A percentile compares a stretch with the other conserved stretches of the same genome.
Conservation (phyloP, 1,140 invertebrate genomes). For the Drosophila setifemur region DNA sequence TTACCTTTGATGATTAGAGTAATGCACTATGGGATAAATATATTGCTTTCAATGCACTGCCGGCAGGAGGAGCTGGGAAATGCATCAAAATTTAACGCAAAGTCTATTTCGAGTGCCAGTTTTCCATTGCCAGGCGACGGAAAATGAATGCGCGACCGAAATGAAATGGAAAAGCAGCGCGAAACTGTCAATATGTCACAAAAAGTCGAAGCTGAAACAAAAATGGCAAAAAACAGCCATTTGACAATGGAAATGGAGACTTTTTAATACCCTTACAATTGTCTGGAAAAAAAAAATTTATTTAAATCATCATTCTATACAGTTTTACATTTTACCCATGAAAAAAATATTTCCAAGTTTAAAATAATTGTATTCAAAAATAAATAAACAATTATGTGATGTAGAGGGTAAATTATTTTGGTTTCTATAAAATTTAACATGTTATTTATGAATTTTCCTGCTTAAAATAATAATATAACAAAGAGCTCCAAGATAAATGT, state of each 20-base stretch:
- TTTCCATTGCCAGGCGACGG: constrained; percentile 2
- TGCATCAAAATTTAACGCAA: constrained; percentile 54
- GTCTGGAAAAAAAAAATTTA: no score
- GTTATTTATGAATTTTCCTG: no score
- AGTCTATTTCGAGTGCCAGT: constrained; percentile 54
- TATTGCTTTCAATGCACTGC: constrained; percentile 25
- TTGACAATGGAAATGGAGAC: background rate
- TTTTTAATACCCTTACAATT: no score
- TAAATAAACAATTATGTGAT: no score
- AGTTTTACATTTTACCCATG: no score
- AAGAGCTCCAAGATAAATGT: no score
- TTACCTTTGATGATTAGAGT: constrained; percentile 67
- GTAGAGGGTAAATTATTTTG: no score
- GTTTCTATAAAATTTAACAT: no score
- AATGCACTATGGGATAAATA: constrained; percentile 60
- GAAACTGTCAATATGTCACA: constrained; percentile 64
- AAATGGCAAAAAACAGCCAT: background rate
- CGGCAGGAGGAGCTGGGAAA: background rate
- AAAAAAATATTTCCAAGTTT: no score
- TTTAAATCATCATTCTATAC: no score
- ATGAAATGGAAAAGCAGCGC: constrained; percentile 40
- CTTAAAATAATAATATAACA: no score
- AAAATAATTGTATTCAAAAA: no score
- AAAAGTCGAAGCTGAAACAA: background rate
- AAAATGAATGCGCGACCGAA: constrained; percentile 29